Evolutionary conservation across 2,113 vertebrate species (phyloP).

Genomic region (Recurvirostra avosetta): DNA sequence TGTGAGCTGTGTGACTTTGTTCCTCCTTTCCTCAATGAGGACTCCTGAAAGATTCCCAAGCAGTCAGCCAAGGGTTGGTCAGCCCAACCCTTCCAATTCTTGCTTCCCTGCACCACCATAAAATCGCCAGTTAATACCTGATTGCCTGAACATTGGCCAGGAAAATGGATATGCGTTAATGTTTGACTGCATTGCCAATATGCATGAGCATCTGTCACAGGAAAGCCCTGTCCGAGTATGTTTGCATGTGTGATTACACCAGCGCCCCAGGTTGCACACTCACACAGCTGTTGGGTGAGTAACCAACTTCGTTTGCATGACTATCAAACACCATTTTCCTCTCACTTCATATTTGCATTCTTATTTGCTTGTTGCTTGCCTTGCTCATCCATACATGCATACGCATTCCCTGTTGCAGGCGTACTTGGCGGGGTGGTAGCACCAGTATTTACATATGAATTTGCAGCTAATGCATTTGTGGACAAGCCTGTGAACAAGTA

Average conservation of each 20-base stretch:
- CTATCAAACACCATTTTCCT: not conserved
- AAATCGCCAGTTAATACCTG: not conserved
- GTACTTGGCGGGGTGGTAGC: not conserved
- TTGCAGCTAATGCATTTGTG: not conserved
- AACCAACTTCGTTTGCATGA: accelerated
- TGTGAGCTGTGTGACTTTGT: not conserved
- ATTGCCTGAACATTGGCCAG: not conserved
- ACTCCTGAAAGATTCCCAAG: not conserved
- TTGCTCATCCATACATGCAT: not conserved
- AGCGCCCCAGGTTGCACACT: not conserved
- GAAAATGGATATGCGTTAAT: not conserved
- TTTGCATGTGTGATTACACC: not conserved
- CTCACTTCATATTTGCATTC: not conserved
- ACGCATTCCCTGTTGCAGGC: not conserved
- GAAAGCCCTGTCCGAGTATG: accelerated
- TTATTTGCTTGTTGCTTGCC: not conserved
- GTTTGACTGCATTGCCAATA: not conserved
- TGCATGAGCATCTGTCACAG: not conserved
- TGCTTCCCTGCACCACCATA: not conserved
- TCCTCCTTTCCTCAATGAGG: not conserved
- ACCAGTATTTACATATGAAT: not conserved
- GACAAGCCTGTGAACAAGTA: constrained; percentile 34
- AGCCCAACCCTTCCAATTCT: not conserved
- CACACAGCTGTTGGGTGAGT: accelerated
- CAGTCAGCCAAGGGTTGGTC: not conserved